Evolutionary conservation across 2,888 invertebrate genomes (phyloP), one percentile per base, ranked within the genome.

Genomic region (Chymomyza fuscimana): DNA sequence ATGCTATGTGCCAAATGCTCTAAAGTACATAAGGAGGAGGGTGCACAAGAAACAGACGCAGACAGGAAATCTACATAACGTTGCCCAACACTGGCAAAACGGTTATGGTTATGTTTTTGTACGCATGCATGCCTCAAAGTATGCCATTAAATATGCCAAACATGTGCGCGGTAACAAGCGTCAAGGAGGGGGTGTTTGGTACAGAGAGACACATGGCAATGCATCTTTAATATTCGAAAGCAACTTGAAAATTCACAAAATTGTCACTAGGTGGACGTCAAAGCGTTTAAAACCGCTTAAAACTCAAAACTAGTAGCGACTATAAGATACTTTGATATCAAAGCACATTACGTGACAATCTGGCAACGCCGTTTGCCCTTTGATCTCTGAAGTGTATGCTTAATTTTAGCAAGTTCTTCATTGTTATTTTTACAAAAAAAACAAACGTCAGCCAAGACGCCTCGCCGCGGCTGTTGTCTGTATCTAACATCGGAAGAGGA

Each of bases 81-180:
- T 10, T 46, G 12, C 40, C 40, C 40, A 46, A 46, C 54, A 54
- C 19, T 22, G 54, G 54, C 16, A 54, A 5, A 19, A 19, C 63
- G 46, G 40, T 40, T 40, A 16, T 40, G 54, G 16, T 63, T 58
- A 36, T 62, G 40, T 63, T 36, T 22, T 56, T 36, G 67, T 69
- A 73, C 68, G 78, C 78, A 71, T 74, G 79, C 73, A 72, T 77
- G 79, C 72, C 80, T 74, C 63, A 87, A 85, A 85, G 78, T 87
- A 82, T 82, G 82, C 86, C 79, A 87, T 85, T 81, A 87, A 87
- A 87, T 82, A 87, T 84, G 84, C 87, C 82, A 87, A 82, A 79
- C 84, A 85, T 84, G 87, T 85, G 54, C 54, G 19, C 22, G 15
- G 15, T 22, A n/a, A 22, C 22, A 54, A 46, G 40, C 32, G 32